A percentile compares a stretch with the other conserved stretches of the same genome.
Evolutionary conservation across 2,888 invertebrate species (phyloP).

Genomic region (Petrophora chlorosata): DNA sequence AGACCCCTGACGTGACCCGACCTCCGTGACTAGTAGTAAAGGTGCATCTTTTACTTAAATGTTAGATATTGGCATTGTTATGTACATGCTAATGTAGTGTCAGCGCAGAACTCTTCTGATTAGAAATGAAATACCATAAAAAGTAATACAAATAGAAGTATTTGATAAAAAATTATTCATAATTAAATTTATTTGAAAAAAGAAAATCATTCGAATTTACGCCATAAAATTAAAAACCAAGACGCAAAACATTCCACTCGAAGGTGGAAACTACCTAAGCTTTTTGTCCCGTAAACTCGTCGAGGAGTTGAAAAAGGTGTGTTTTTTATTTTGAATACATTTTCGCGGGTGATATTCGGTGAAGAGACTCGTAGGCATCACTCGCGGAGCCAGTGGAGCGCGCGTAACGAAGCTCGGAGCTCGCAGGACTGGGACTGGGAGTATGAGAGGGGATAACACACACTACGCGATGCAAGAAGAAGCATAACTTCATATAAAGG

Average conservation of each 20-base stretch:
- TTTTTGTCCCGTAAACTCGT: slow-evolving; percentile 59
- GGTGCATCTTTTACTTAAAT: too few relatives aligned
- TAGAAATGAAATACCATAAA: too few relatives aligned
- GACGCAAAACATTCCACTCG: slow-evolving; percentile 38
- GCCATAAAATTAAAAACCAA: slow-evolving; percentile 26
- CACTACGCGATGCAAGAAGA: neutral
- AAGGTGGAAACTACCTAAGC: slow-evolving; percentile 45
- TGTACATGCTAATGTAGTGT: too few relatives aligned
- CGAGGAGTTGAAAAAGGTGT: slow-evolving; percentile 67
- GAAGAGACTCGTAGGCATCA: slow-evolving; percentile 70
- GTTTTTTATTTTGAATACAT: slow-evolving; percentile 68
- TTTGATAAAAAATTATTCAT: too few relatives aligned
- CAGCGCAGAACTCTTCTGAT: too few relatives aligned
- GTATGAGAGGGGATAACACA: slow-evolving; percentile 3
- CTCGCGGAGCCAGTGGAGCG: slow-evolving; percentile 74
- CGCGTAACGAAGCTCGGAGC: slow-evolving; percentile 69
- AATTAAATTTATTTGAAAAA: too few relatives aligned
- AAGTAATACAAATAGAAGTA: too few relatives aligned
- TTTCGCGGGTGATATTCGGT: slow-evolving; percentile 68
- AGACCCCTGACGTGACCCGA: too few relatives aligned
- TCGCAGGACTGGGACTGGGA: slow-evolving; percentile 39
- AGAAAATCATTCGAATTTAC: too few relatives aligned
- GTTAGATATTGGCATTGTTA: too few relatives aligned
- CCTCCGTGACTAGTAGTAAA: too few relatives aligned
- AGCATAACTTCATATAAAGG: neutral